Evolutionary conservation across 2,113 vertebrate species (phyloP), one percentile per base, ranked within the genome.

Genomic region (Dipodomys stephensi): DNA sequence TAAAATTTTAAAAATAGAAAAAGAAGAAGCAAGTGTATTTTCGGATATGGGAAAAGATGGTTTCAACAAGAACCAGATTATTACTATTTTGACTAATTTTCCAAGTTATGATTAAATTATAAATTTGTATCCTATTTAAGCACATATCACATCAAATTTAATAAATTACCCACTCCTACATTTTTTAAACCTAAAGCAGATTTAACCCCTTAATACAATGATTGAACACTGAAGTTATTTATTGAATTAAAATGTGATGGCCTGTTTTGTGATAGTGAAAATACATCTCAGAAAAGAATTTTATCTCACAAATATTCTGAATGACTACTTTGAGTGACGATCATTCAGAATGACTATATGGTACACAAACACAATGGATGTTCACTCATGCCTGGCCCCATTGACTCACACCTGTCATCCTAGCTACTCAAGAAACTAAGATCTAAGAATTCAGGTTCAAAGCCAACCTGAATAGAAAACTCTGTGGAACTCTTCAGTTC

Each of bases 71-170:
- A 68, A 28, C 49, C 6, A 87, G 12, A 77, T 83, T 6, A 49
- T 77, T 65, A 86, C 28, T 72, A 53, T 86, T 92, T 95, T 88
- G 7, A 60, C 32, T 46, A 94, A 71, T 94, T 95, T 87, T 89
- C 18, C 7, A 83, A 77, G 28, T 76, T 76, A 15, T 76, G 10
- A 74, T 15, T 89, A 93, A 93, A 65, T 93, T 92, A 32, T 10
- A 87, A 85, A 5, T 2, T 9, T 87, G 27, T 80, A 30, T 62
- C 92, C 83, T 74, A 88, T 73, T 72, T 93, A 27, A 87, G 69
- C 20, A 74, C 84, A 57, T 32, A 92, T 72, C 22, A 8, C 4
- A 2, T 19, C 88, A 82, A 86, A 44, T 73, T 93, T 87, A 83
- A 25, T 62, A 91, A 93, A 32, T 27, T 28, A 73, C 15, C 11